A percentile compares a stretch with the other conserved stretches of the same genome.
These are phyloP conservation scores for Pheosia tremula DNA, from an alignment of 2,888 invertebrate species.

Conservation along the genomic window DNA sequence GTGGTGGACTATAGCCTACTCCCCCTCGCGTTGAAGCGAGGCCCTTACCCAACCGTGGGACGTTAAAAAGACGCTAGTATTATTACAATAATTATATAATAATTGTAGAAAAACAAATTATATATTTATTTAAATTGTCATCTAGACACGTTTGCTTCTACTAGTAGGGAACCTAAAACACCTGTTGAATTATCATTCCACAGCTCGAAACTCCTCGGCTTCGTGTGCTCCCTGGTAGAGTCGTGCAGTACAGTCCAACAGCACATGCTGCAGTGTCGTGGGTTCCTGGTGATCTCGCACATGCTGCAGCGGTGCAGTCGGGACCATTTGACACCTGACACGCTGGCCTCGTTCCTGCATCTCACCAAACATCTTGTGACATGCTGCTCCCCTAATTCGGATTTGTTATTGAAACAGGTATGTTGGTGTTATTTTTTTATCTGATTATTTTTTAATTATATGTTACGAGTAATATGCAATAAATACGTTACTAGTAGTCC, in stretches of 20 bases:
- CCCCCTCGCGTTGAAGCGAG: too few relatives aligned
- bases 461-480: background rate
- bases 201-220: slow-evolving; percentile 97
- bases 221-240: slow-evolving; percentile 98
- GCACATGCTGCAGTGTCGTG: slow-evolving; percentile 99
- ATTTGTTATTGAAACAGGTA: slow-evolving; percentile 96
- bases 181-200: slow-evolving; percentile 28
- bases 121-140: too few relatives aligned
- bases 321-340: slow-evolving; percentile 97
- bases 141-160: too few relatives aligned
- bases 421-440: slow-evolving; percentile 26
- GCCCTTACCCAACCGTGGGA: too few relatives aligned
- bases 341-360: slow-evolving; percentile 95
- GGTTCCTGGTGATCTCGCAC: slow-evolving; percentile 98
- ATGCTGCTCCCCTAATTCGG: slow-evolving; percentile 96
- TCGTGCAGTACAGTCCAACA: slow-evolving; percentile 99
- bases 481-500: too few relatives aligned
- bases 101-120: too few relatives aligned
- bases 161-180: background rate
- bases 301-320: slow-evolving; percentile 96
- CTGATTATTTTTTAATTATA: background rate
- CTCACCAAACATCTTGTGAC: slow-evolving; percentile 97
- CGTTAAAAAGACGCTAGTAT: too few relatives aligned
- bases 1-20: too few relatives aligned
- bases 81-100: too few relatives aligned